These are phyloP conservation scores for Phenganax marumi DNA, from an alignment of 92 coral and sea anemone species.

Conservation along the genomic window DNA sequence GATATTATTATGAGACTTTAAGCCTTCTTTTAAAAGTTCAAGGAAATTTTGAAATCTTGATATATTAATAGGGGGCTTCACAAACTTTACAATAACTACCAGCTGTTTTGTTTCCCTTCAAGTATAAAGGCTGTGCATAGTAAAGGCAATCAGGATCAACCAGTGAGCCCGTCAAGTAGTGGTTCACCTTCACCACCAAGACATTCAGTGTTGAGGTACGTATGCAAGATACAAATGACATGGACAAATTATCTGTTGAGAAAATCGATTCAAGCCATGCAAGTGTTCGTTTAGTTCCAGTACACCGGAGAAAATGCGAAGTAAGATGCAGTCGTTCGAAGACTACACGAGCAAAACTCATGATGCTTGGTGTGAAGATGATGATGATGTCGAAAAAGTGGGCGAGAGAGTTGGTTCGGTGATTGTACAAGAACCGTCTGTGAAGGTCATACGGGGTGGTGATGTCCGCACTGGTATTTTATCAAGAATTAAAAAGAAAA, in stretches of 20 bases:
- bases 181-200: conserved; percentile 33
- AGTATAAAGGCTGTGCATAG: conserved; percentile 42
- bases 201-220: conserved; percentile 22
- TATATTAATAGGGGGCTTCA: background rate
- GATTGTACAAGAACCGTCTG: conserved; percentile 46
- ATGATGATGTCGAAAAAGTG: conserved; percentile 73
- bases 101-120: background rate
- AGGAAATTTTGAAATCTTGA: conserved; percentile 6
- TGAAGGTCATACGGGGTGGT: conserved; percentile 79
- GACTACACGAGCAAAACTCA: conserved; percentile 86
- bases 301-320: conserved; percentile 66
- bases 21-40: background rate
- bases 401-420: conserved; percentile 46
- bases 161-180: conserved; percentile 12
- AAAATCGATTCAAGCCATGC: background rate
- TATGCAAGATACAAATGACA: background rate
- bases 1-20: background rate
- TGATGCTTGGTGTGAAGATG: conserved; percentile 96
- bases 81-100: background rate
- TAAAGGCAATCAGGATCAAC: conserved; percentile 28
- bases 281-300: conserved; percentile 31
- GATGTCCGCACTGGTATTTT: conserved; percentile 81
- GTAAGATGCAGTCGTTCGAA: conserved; percentile 77
- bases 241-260: background rate
- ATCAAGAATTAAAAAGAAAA: conserved; percentile 52